These are phyloP conservation scores for Lordiphosa collinella DNA, from an alignment of 1,140 invertebrate genomes.

Conservation along the genomic window DNA sequence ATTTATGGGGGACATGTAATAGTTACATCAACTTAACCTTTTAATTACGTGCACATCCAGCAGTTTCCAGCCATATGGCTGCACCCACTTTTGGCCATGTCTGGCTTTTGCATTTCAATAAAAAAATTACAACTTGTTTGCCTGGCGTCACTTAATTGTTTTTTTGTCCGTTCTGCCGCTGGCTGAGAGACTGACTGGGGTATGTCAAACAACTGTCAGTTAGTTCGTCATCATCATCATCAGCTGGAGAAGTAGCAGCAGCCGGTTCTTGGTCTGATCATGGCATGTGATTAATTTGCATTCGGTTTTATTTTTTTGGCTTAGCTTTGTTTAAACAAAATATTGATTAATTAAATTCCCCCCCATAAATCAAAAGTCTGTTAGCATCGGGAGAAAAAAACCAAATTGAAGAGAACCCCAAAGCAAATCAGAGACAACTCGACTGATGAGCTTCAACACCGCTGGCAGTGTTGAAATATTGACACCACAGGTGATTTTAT, in stretches of 20 bases:
- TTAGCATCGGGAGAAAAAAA: constrained; percentile 20
- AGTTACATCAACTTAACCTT: constrained; percentile 73
- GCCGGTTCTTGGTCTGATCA: constrained; percentile 40
- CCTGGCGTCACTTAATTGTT: constrained; percentile 68
- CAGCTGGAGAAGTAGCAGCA: constrained; percentile 30
- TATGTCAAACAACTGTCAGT: constrained; percentile 77
- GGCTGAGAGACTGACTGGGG: constrained; percentile 56
- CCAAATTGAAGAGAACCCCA: constrained; percentile 18
- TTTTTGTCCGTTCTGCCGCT: constrained; percentile 16
- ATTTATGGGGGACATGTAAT: constrained; percentile 28
- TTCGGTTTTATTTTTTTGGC: constrained; percentile 37
- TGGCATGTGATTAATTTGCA: constrained; percentile 71
- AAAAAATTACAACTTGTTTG: constrained; percentile 57
- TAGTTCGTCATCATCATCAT: constrained; percentile 61
- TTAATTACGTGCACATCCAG: constrained; percentile 50
- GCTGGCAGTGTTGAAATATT: constrained; percentile 77
- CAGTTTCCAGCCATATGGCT: constrained; percentile 55
- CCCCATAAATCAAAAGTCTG: constrained; percentile 66
- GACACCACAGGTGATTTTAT: constrained; percentile 75
- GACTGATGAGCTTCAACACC: constrained; percentile 65
- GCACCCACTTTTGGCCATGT: constrained; percentile 57
- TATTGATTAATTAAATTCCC: constrained; percentile 77
- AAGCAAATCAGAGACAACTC: constrained; percentile 33
- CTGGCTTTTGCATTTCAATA: constrained; percentile 54
- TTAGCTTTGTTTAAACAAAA: constrained; percentile 63